Percentiles rank a stretch among this genome's conserved stretches.
Conservation (phyloP, 2,888 invertebrate genomes). For the Idaea straminata region DNA sequence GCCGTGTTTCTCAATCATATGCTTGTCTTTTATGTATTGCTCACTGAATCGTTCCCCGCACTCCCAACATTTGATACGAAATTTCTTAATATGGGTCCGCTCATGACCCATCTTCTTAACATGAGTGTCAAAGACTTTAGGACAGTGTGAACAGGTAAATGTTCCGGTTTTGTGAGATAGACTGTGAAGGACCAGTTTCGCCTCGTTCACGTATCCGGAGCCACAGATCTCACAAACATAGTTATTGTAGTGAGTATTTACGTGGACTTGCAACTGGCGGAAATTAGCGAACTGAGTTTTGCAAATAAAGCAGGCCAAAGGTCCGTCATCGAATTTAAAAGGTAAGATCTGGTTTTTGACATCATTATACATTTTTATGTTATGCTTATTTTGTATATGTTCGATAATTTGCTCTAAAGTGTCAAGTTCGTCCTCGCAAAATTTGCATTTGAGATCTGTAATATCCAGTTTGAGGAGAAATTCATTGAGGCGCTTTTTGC, state of each 20-base stretch:
- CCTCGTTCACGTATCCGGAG: conserved; percentile 37
- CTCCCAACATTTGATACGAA: conserved; percentile 27
- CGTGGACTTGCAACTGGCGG: conserved; percentile 56
- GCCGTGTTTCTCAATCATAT: conserved; percentile 18
- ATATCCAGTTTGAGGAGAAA: conserved; percentile 46
- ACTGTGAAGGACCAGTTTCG: conserved; percentile 1
- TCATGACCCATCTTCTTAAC: conserved; percentile 10
- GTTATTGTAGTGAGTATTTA: conserved; percentile 58
- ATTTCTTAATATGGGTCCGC: conserved; percentile 1
- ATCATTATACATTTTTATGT: conserved; percentile 39
- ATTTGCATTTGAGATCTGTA: conserved; percentile 39
- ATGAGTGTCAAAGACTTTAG: conserved; percentile 7
- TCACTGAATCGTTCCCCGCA: conserved; percentile 43
- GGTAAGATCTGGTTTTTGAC: conserved; percentile 53
- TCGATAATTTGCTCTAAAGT: conserved; percentile 28
- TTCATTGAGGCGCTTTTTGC: conserved; percentile 16
- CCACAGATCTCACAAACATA: conserved; percentile 51
- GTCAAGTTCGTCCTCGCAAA: conserved; percentile 34
- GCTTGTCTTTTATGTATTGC: conserved; percentile 25
- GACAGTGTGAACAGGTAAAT: background rate
- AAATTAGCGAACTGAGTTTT: conserved; percentile 43
- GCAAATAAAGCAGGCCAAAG: conserved; percentile 51
- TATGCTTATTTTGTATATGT: conserved; percentile 30
- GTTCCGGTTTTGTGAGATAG: conserved; percentile 23
- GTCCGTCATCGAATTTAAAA: conserved; percentile 54